Conservation (phyloP, 2,888 invertebrate species). For the Cerastis leucographa region DNA sequence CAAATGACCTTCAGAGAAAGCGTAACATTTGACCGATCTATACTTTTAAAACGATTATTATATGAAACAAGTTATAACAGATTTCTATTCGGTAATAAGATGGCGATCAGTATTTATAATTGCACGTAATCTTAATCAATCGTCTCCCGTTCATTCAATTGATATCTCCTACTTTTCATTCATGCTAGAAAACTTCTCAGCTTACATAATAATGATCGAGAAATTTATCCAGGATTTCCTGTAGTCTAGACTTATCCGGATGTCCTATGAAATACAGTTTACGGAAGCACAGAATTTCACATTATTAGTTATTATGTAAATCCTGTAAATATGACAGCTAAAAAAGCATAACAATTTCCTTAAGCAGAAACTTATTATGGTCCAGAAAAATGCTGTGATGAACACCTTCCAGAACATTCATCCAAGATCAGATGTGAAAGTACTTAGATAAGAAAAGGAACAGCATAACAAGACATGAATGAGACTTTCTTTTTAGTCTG, state of each 20-base stretch:
- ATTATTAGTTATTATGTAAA: background rate
- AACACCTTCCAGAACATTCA: background rate
- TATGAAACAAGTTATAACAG: conserved; percentile 37
- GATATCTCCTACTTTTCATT: background rate
- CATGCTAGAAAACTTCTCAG: background rate
- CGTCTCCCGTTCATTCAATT: background rate
- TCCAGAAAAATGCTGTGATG: background rate
- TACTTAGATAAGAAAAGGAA: background rate
- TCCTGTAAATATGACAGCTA: background rate
- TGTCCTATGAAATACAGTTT: background rate
- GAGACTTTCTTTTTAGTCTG: background rate
- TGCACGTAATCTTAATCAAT: conserved; percentile 15
- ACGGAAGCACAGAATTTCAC: conserved; percentile 8
- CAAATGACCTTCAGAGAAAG: conserved; percentile 82
- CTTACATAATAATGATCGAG: conserved; percentile 1
- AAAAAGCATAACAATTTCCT: background rate
- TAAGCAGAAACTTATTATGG: background rate
- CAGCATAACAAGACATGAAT: background rate
- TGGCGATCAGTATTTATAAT: conserved; percentile 11
- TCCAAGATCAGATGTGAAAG: background rate
- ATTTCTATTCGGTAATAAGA: conserved; percentile 57
- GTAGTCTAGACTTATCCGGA: conserved; percentile 8
- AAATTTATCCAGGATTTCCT: background rate
- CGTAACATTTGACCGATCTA: conserved; percentile 73
- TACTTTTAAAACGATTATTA: conserved; percentile 46